Conservation (phyloP, 2,113 vertebrate species). For the Pantherophis guttatus region DNA sequence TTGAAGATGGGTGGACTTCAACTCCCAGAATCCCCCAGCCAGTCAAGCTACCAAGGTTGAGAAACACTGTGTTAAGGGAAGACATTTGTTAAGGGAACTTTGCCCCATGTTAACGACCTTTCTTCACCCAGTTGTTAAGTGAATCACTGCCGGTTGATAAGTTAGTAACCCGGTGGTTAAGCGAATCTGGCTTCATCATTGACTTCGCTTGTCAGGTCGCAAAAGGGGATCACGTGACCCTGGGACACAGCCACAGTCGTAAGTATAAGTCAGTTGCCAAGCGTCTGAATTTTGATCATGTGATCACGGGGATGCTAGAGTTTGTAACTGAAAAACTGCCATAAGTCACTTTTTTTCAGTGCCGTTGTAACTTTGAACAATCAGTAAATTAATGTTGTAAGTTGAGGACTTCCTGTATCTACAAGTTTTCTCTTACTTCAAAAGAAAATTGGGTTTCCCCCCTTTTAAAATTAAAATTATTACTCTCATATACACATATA, state of each 20-base stretch:
- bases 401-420: background rate
- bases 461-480: background rate
- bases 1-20: too few relatives aligned
- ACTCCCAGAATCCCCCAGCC: too few relatives aligned
- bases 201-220: background rate
- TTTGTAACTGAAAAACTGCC: background rate
- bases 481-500: too few relatives aligned
- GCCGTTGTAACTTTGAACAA: background rate
- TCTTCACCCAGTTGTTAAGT: too few relatives aligned
- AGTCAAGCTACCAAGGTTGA: too few relatives aligned
- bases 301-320: background rate
- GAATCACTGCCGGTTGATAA: too few relatives aligned
- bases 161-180: background rate
- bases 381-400: background rate
- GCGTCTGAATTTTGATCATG: too few relatives aligned
- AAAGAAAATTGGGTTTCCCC: too few relatives aligned
- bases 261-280: too few relatives aligned
- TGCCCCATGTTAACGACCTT: background rate
- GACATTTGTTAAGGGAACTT: background rate
- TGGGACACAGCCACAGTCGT: background rate
- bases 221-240: background rate
- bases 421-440: too few relatives aligned
- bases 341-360: background rate
- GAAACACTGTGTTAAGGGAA: background rate
- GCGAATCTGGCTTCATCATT: background rate